These are phyloP conservation scores for Pangasianodon hypophthalmus DNA, from an alignment of 2,113 vertebrate genomes.

Conservation along the genomic window DNA sequence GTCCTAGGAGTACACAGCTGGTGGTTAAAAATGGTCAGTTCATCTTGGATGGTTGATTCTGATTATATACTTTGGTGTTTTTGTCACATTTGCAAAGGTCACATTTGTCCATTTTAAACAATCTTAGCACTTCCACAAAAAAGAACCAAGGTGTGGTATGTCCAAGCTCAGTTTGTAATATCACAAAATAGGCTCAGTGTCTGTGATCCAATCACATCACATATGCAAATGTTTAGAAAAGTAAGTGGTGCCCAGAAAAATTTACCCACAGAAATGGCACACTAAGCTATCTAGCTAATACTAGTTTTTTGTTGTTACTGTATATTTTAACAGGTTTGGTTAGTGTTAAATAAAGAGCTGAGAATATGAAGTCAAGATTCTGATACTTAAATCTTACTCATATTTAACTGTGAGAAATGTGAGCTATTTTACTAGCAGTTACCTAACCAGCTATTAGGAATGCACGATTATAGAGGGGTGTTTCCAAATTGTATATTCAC, in stretches of 20 bases:
- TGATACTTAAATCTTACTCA: neutral
- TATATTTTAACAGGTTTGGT: neutral
- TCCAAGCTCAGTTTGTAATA: neutral
- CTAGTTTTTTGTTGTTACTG: neutral
- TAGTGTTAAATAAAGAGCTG: neutral
- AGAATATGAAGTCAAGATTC: neutral
- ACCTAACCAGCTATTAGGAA: neutral
- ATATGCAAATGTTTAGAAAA: neutral
- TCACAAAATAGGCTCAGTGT: neutral
- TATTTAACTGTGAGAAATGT: neutral
- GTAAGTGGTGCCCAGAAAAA: neutral
- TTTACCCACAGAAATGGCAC: neutral
- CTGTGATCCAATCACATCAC: neutral
- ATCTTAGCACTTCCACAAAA: neutral
- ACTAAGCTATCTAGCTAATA: neutral
- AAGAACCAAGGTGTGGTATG: neutral
- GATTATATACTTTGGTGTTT: neutral
- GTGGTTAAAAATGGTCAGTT: neutral
- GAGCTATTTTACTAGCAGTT: neutral
- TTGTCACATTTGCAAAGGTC: neutral
- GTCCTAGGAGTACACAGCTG: conserved; percentile 66
- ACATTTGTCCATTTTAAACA: neutral
- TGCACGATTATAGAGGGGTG: neutral
- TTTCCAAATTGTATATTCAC: neutral
- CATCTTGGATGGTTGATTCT: neutral